Base-by-base conservation (phyloP, 2,888 invertebrate species). In the Diaprepes abbreviatus region DNA sequence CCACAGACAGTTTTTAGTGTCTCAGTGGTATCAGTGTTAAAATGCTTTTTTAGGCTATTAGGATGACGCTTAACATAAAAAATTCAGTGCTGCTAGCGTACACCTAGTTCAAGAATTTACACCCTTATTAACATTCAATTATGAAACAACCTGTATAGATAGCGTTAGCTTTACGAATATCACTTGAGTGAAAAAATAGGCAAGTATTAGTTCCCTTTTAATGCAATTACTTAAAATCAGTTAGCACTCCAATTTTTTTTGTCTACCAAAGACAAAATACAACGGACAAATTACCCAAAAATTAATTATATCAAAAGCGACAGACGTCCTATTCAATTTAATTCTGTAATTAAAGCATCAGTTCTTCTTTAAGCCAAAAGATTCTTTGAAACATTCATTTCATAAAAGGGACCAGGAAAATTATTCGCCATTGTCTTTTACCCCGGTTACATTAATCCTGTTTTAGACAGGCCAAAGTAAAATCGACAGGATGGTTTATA, bases 271-370 rank as follows among this genome's bases (percentile, higher is more conserved):
- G 40, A 9, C 16, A 28, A 40, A 58, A 58, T 28, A 43, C 38
- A 43, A 31, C 43, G 35, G 52, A 63, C 52, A 60, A 60, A 60
- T 60, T 35, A 60, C 35, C 48, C n/a, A 43, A 60, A 64, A 64
- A 64, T 64, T 64, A 64, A 64, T 64, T 64, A 64, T 43, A 43
- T 24, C 45, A 31, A 45, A 55, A 64, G 55, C 64, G 55, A 64
- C 43, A 55, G 64, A 31, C 38, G 24, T 58, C 45, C 28, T 33
- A 64, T 64, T 64, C 55, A 64, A 55, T 64, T 64, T 43, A 55
- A 64, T 55, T 45, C 33, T 43, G 19, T 43, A 40, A 58, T 40
- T 43, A 40, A 33, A 52, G 54, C 38, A 63, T 38, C 55, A 55
- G 43, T 64, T 64, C 45, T 64, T 63, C 52, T 40, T 55, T 64